phyloP scores from a whole-genome alignment of 1,140 invertebrate species.

The Stenopsyche tienmushanensis region DNA sequence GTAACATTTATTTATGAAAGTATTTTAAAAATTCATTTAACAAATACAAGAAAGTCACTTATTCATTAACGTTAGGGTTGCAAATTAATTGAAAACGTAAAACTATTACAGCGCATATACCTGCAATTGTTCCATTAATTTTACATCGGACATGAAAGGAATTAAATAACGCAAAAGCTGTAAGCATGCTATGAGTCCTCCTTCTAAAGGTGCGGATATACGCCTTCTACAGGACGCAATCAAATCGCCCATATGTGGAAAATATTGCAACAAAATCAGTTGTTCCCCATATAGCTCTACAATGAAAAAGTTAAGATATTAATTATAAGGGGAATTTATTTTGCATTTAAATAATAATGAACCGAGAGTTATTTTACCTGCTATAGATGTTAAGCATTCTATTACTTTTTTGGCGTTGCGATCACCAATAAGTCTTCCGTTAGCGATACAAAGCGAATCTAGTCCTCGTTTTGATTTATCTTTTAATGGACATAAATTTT shows the following conservation, averaged over 20 bases:
- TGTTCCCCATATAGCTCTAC: constrained; percentile 88
- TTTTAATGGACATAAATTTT: constrained; percentile 66
- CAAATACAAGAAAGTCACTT: no score
- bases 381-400: constrained; percentile 84
- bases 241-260: constrained; percentile 87
- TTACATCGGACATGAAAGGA: constrained; percentile 79
- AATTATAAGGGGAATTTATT: not conserved
- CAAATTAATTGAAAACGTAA: no score
- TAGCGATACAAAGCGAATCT: constrained; percentile 59
- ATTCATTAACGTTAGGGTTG: no score
- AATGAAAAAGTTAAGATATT: constrained; percentile 17
- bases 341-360: constrained; percentile 4
- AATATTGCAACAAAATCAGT: constrained; percentile 90
- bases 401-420: constrained; percentile 79
- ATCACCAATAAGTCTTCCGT: constrained; percentile 73
- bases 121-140: constrained; percentile 83
- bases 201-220: constrained; percentile 81
- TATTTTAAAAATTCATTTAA: no score
- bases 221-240: constrained; percentile 73
- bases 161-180: constrained; percentile 78
- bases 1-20: no score
- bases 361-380: constrained; percentile 61
- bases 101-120: no score
- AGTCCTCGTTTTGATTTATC: constrained; percentile 51
- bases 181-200: constrained; percentile 82